Base-by-base conservation (phyloP, 2,797 vertebrate species). In the Fringilla coelebs region DNA sequence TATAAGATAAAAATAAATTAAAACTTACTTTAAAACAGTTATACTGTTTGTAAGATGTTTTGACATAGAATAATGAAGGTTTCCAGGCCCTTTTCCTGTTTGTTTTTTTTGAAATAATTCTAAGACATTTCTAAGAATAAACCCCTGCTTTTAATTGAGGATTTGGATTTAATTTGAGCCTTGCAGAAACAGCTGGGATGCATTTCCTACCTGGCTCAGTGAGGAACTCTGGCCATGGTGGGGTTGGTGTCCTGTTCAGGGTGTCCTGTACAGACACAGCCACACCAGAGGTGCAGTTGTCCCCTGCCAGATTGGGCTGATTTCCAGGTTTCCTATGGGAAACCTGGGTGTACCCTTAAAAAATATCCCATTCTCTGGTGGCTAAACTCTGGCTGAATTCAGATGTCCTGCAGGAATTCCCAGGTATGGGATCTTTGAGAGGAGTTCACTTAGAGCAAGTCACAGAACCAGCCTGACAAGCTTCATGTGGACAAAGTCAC, bases 71-170 rank as follows among this genome's bases (percentile, higher is more conserved):
- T n/a, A 71, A 41, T 1, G 6, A 22, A 75, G 22, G 17, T 54
- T 75, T 20, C 16, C 26, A 46, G 17, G 11, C 15, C 6, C 16
- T 49, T 38, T 41, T 43, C 48, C 13, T 46, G 7, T 62, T 13
- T 17, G 5, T 41, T 55, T 48, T 32, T 48, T 43, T 29, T 7
- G 4, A 57, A 82, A 66, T 20, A 79, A 38, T 72, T 60, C 10
- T 63, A 40, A 46, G 63, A 66, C 22, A 79, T 43, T 72, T 60
- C 10, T 63, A 40, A 46, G 63, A 40, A 25, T 13, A 79, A 79
- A 63, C 0, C 8, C 3, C 6, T 31, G 3, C 0, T 48, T 54
- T 76, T 20, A 83, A 61, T 25, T 1, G 11, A 75, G 54, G 5
- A 67, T 49, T 75, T 48, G 21, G 2, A 11, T 79, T 67, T 54